Conservation (phyloP, 1,140 invertebrate species). For the Trachelipus rathkii region DNA sequence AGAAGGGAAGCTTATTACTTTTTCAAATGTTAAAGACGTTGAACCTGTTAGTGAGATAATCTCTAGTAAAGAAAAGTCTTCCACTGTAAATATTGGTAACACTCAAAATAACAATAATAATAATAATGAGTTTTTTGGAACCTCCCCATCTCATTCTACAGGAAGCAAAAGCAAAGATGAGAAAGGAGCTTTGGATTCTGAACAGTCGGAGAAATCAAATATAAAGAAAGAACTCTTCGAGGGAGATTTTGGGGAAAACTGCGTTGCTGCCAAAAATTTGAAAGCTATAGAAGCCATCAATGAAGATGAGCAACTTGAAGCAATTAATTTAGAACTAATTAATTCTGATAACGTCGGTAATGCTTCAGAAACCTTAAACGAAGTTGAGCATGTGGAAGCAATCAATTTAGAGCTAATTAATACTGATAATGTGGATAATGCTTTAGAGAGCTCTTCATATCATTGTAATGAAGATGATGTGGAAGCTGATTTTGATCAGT, state of each 20-base stretch:
- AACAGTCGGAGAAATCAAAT: constrained; percentile 1
- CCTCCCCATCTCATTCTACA: not conserved
- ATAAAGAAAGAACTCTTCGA: not conserved
- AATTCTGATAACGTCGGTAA: not conserved
- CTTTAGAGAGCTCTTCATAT: too few species aligned
- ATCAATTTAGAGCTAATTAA: not conserved
- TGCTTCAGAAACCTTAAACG: not conserved
- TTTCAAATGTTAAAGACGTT: not conserved
- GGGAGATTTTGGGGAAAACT: not conserved
- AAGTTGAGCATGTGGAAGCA: not conserved
- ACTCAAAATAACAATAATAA: not conserved
- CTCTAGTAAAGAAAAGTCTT: not conserved
- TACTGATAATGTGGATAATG: not conserved
- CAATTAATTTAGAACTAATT: not conserved
- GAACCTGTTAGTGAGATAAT: not conserved
- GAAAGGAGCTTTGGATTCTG: not conserved
- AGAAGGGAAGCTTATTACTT: not conserved
- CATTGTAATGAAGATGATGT: too few species aligned
- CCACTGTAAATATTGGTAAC: not conserved
- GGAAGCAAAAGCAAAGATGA: not conserved
- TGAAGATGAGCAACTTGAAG: not conserved
- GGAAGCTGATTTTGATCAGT: not conserved
- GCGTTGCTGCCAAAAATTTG: not conserved
- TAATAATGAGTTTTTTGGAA: not conserved
- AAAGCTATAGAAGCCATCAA: not conserved